These are phyloP conservation scores for Oxytorus armatus DNA, from an alignment of 2,888 invertebrate genomes.

Conservation along the genomic window DNA sequence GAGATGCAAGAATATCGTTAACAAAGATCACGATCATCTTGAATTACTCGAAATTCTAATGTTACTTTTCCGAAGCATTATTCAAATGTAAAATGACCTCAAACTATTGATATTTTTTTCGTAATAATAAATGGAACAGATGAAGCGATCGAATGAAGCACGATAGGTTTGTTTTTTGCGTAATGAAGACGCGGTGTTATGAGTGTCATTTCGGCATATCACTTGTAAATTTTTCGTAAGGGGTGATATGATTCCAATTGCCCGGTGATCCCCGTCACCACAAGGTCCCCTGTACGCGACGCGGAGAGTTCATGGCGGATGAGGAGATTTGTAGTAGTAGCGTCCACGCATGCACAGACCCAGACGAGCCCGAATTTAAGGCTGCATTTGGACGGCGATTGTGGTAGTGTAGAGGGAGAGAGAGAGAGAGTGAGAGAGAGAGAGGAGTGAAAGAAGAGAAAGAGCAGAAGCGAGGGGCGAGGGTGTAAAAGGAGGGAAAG, in stretches of 20 bases:
- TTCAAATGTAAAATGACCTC: not conserved
- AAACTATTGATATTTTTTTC: not conserved
- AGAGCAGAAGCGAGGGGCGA: conserved; percentile 60
- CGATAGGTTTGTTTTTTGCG: not conserved
- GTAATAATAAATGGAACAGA: not conserved
- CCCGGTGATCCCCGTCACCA: conserved; percentile 14
- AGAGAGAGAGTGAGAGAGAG: conserved; percentile 44
- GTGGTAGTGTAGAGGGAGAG: conserved; percentile 46
- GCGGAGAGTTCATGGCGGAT: conserved; percentile 35
- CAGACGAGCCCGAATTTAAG: conserved; percentile 32
- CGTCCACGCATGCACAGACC: conserved; percentile 9
- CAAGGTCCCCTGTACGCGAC: not conserved
- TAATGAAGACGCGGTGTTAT: not conserved
- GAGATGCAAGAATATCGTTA: too few relatives aligned
- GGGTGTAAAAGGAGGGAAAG: conserved; percentile 71
- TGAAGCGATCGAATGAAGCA: not conserved
- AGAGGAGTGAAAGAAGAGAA: conserved; percentile 50
- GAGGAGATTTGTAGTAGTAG: conserved; percentile 43
- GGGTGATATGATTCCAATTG: conserved; percentile 15
- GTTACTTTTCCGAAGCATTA: too few relatives aligned
- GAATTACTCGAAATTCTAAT: too few relatives aligned
- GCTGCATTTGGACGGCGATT: conserved; percentile 45
- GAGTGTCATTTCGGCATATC: not conserved
- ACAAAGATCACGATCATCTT: too few relatives aligned
- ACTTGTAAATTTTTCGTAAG: conserved; percentile 20